Evolutionary conservation across 1,140 invertebrate genomes (phyloP), one percentile per base, ranked within the genome.

Genomic region (Drosophila pallidifrons): DNA sequence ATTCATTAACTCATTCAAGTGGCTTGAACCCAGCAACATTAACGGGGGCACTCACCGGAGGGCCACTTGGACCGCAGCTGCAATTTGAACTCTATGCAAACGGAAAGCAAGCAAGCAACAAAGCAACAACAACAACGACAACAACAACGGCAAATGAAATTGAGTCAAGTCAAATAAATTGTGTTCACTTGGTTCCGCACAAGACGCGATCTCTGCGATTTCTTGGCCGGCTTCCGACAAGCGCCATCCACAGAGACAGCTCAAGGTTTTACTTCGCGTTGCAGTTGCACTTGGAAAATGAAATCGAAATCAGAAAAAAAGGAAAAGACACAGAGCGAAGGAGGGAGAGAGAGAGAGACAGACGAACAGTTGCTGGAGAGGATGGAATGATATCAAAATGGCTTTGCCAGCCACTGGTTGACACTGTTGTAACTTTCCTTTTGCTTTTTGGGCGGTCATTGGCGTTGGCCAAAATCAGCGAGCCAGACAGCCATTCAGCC

Each of bases 371-470:
- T 6, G 49, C 46, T 4, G 8, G 47, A 15, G 32, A 15, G 32
- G 49, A 28, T 13, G 5, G 35, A 47, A 58, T 58, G 28, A 57
- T 58, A 67, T 67, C 43, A 57, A 58, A 16, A 47, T 11, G n/a
- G 13, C 3, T n/a, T 25, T 45, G 15, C 32, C 35, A 20, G 47
- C 51, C 64, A 58, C 65, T 15, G 65, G 59, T 75, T 75, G 73
- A 70, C 66, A 71, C 60, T 71, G 58, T 20, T 41, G 57, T 30
- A 38, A 54, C 51, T 88, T 88, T 88, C 85, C 66, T 57, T 76
- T 76, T 57, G 32, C 16, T 82, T 88, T 83, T 87, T 82, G 68
- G 82, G 54, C 82, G 83, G 81, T 89, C 83, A 88, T 88, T 83
- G 83, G 77, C 60, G 66, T 76, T 30, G 64, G 55, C 64, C 10